Percentiles rank a stretch among this genome's conserved stretches.
Conservation (phyloP, 1,140 invertebrate genomes). For the Oscheius sp. region DNA sequence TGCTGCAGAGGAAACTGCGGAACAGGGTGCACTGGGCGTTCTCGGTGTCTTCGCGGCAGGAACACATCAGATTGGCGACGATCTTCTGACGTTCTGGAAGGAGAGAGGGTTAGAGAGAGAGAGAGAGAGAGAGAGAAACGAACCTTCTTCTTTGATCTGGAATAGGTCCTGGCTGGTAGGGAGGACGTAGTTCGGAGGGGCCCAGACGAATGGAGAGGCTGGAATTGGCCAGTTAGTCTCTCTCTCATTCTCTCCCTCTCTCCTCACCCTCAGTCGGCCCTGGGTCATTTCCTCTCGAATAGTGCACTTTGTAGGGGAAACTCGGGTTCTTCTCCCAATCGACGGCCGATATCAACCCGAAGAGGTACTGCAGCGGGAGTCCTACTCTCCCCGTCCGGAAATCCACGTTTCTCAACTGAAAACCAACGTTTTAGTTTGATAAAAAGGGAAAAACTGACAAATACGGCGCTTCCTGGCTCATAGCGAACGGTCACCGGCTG, state of each 20-base stretch:
- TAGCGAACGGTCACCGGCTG: not conserved
- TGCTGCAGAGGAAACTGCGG: conserved; percentile 11
- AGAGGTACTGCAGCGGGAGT: not conserved
- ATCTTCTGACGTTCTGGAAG: not conserved
- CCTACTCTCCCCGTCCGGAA: not conserved
- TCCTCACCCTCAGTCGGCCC: conserved; percentile 8
- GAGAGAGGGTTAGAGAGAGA: too few relatives aligned
- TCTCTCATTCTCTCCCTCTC: not conserved
- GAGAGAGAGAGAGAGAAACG: not conserved
- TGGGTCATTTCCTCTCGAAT: conserved; percentile 4
- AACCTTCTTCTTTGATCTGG: not conserved
- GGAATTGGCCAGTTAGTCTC: not conserved
- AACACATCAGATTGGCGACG: not conserved
- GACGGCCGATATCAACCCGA: not conserved
- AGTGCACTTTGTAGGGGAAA: conserved; percentile 21
- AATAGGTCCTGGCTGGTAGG: not conserved
- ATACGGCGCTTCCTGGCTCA: not conserved
- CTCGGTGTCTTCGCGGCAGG: not conserved
- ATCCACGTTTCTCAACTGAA: conserved; percentile 15
- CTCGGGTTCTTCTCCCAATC: not conserved
- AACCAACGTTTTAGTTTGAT: not conserved
- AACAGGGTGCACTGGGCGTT: not conserved
- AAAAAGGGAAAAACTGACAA: not conserved
- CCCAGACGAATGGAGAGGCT: conserved; percentile 8
- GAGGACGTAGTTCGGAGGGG: conserved; percentile 2